Base-by-base conservation (phyloP, 2,888 invertebrate genomes). In the Beris morrisii region DNA sequence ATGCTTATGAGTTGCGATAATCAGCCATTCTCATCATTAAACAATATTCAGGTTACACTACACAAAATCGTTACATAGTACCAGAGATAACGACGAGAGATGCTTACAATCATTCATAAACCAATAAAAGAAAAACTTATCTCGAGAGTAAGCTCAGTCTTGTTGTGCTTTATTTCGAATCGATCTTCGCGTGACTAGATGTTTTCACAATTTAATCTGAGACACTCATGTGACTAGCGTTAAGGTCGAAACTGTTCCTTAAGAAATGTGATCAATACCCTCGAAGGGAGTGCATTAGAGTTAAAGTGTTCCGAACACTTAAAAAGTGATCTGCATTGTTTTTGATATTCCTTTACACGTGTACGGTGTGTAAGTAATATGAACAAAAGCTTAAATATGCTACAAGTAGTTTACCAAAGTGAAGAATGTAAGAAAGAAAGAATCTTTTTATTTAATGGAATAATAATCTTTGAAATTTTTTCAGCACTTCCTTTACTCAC, bases 321-420 rank as follows among this genome's bases (percentile, higher is more conserved):
- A 13, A 15, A 48, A 48, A 50, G 28, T 22, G 48, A 11, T 13
- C 48, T 50, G 22, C 9, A 50, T 15, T 4, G 4, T 28, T 50
- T 15, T 46, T 46, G 15, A 46, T 5, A 46, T 11, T n/a, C 13
- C 28, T 5, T 4, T 52, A 5, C 52, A 31, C 31, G 4, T 30
- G 52, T 31, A n/a, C 31, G 30, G 9, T n/a, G 5, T 31, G 31
- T 30, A 30, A 9, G 1, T 22, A 11, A 28, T 52, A 22, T 52
- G 31, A n/a, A n/a, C 28, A 30, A n/a, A 53, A 7, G 6, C 30
- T 58, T 44, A 28, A 67, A 55, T 57, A 67, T 67, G 67, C 31
- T 64, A n/a, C 55, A 57, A 30, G 5, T 52, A 30, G 28, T 56
- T 15, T 52, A 50, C n/a, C 30, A 58, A 54, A 67, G 56, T 48